A percentile compares a stretch with the other conserved stretches of the same genome.
phyloP scores from a whole-genome alignment of 2,113 vertebrate species.

The Sylvilagus bachmani region DNA sequence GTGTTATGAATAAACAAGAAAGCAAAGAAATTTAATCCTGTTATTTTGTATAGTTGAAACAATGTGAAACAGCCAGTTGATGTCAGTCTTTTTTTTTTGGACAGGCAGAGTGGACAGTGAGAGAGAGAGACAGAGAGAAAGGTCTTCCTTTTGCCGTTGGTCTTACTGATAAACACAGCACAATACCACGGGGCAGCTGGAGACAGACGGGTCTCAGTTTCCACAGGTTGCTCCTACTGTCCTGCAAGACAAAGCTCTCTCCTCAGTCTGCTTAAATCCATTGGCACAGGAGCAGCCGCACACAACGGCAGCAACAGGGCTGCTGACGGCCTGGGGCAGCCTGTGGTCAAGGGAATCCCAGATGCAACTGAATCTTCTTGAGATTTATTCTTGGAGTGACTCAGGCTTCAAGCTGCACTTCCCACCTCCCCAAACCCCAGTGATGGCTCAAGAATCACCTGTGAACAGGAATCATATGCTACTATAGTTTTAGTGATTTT shows the following conservation, averaged over 20 bases:
- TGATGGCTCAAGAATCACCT: neutral
- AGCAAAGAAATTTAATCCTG: neutral
- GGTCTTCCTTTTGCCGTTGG: too few species aligned
- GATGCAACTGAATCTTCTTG: neutral
- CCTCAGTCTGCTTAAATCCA: neutral
- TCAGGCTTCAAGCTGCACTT: neutral
- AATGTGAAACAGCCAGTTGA: neutral
- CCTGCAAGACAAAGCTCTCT: neutral
- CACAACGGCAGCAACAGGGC: too few species aligned
- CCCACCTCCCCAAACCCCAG: neutral
- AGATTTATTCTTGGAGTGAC: conserved; percentile 43
- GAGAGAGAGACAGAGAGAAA: too few species aligned
- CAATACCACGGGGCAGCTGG: neutral
- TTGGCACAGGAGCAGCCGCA: neutral
- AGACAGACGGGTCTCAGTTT: neutral
- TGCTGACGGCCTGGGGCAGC: neutral
- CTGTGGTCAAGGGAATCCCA: neutral
- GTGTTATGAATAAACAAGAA: conserved; percentile 17
- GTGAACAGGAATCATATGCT: too few species aligned
- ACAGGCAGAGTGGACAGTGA: too few species aligned
- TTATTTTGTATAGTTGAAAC: neutral
- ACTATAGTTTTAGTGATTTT: too few species aligned
- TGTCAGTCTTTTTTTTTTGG: too few species aligned
- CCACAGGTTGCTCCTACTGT: neutral
- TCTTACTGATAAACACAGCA: neutral